Base-by-base conservation (phyloP, 2,888 invertebrate genomes). In the Dyspetes luteomarginatus region DNA sequence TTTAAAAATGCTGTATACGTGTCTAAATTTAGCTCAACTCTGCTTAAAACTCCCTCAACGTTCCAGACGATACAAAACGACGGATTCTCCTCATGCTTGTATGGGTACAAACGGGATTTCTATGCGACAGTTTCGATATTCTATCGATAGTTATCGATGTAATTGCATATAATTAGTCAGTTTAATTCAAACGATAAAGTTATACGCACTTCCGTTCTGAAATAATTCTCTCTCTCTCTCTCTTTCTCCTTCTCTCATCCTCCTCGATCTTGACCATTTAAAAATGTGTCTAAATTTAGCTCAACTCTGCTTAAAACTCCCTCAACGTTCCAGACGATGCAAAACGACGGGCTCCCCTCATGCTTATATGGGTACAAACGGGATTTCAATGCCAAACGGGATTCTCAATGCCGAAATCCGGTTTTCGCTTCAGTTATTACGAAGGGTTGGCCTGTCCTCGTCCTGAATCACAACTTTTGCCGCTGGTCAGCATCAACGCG, bases 401-500 rank as follows among this genome's bases (percentile, higher is more conserved):
- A 52, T 45, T 15, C 45, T 36, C 12, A n/a, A 24, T 24, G 17
- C 17, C 19, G 3, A n/a, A 28, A 26, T 45, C 17, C 45, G 26
- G 15, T 17, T 64, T 64, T 64, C 48, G 45, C 26, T 64, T 4
- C 12, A n/a, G 19, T 19, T n/a, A 26, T 24, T 48, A 28, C 24
- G 28, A 36, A 36, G 36, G 36, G 9, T 36, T 17, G 36, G 7
- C 36, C 36, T 36, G 36, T 36, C 36, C 36, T 36, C 36, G 36
- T 12, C 7, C 12, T 15, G n/a, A 48, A 28, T 48, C 19, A 28
- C 64, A 45, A 64, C 28, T 26, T 48, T 64, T 64, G 45, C 45
- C 45, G 28, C 24, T 64, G 64, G 64, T 48, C 64, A 64, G 64
- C 45, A 64, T 45, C 45, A 24, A 17, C 64, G 48, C 45, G 26